Conservation (phyloP, 2,113 vertebrate species). For the Scomber japonicus region DNA sequence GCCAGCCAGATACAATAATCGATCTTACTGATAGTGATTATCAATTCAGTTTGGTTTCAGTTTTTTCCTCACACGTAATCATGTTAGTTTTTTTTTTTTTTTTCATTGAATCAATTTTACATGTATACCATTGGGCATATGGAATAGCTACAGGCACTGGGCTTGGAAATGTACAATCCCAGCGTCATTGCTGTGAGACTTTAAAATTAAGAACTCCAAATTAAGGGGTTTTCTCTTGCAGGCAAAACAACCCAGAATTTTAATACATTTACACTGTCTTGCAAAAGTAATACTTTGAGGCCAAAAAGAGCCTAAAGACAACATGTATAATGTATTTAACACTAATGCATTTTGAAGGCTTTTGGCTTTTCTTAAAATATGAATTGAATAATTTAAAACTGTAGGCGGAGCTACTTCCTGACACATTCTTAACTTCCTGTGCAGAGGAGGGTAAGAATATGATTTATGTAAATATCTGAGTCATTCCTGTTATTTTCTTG, state of each 20-base stretch:
- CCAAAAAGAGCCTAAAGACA: conserved; percentile 9
- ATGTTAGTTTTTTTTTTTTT: conserved; percentile 23
- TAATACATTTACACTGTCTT: neutral
- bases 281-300: conserved; percentile 11
- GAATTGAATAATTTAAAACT: neutral
- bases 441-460: conserved; percentile 34
- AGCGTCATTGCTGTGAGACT: neutral
- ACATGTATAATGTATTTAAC: conserved; percentile 1
- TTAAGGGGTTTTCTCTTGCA: neutral
- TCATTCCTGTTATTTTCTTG: conserved; percentile 9
- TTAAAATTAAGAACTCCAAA: neutral
- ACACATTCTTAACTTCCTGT: conserved; percentile 49
- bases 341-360: conserved; percentile 4
- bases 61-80: conserved; percentile 71
- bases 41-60: conserved; percentile 85
- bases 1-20: conserved; percentile 80
- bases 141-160: conserved; percentile 39
- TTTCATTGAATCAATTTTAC: conserved; percentile 47
- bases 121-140: conserved; percentile 85
- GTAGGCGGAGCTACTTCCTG: conserved; percentile 27
- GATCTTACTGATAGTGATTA: conserved; percentile 79
- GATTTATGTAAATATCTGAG: conserved; percentile 1
- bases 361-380: neutral
- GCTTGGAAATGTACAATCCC: conserved; percentile 6
- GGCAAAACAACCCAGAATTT: neutral